Evolutionary conservation across 2,888 invertebrate genomes (phyloP), one percentile per base, ranked within the genome.

Genomic region (Copidosoma aretas): DNA sequence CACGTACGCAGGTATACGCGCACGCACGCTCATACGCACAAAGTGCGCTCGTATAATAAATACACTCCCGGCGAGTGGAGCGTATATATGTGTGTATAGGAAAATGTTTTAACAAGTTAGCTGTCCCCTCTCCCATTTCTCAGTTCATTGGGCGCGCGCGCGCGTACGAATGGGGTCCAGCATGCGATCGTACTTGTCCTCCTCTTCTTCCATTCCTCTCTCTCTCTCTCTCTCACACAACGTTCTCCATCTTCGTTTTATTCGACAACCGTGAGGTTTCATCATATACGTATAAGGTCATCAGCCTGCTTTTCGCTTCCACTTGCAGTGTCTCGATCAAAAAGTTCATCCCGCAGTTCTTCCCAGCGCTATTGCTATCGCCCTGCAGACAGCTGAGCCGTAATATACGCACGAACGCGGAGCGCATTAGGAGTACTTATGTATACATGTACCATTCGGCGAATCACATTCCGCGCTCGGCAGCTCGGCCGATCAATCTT

Each of bases 91-190:
- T n/a, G n/a, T n/a, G n/a, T n/a, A n/a, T n/a, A n/a, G 76, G 80
- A 80, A 79, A 78, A 79, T 79, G 77, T 78, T 77, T 77, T 78
- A 81, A 81, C 81, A 79, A 79, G 81, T 77, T 75, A 32, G 32
- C 32, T 32, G 32, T 32, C 32, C 75, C 75, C 73, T 69, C 73
- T 73, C 75, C 54, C 62, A 14, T 46, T 17, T 17, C 17, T 46
- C 12, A 46, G 4, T 32, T 32, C 32, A 32, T 32, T 8, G 43
- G 17, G 43, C 43, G 12, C 43, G 43, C 43, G 17, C 3, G 15
- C 12, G 43, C 12, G 43, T 32, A 17, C 43, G 43, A 14, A 2
- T 12, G 43, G 12, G 17, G 17, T 15, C 17, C 43, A 14, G 43
- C 43, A 8, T 12, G 43, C 43, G 43, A 8, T 4, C 43, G 17